Base-by-base conservation (phyloP, 2,113 vertebrate genomes). In the Anolis carolinensis region DNA sequence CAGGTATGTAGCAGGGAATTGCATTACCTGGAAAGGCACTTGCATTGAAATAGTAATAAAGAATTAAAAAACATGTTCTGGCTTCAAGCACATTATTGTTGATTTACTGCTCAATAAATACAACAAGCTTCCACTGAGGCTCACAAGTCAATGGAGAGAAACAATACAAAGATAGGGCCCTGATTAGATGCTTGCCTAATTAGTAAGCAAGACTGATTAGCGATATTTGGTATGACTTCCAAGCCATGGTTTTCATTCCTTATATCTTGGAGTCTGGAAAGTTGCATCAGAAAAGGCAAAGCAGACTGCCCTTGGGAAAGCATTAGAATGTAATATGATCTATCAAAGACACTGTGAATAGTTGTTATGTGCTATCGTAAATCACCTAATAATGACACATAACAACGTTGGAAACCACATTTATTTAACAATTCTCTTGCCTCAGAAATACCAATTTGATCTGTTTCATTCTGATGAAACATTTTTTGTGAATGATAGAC, bases 81-180 rank as follows among this genome's bases (percentile, higher is more conserved):
- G 55, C 88, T 95, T 91, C 79, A 93, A 95, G 83, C 82, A 90
- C 0, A 0, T 78, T 93, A 89, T 84, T 93, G 75, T 94, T 95
- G 91, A 95, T 95, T 96, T 93, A 93, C 82, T 92, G 78, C 74
- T 79, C 82, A 95, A 89, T 92, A 95, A 95, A 92, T 85, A 87
- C 79, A 92, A 91, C 89, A 93, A 92, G 48, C 21, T 91, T 95
- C 82, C 87, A 83, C 71, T 79, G 90, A 92, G 84, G 55, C 59
- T 90, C 88, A 36, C 20, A 84, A 59, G 67, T 65, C 89, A 77
- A 67, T 21, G 34, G 89, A 94, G 87, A 94, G 65, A 94, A 90
- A 78, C 82, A 92, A 32, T 39, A 82, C 21, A 89, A 92, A 94
- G 81, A 84, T 86, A 90, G 55, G 89, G 84, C n/a, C 25, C 67